Base-by-base conservation (phyloP, 2,888 invertebrate genomes). In the Apodemia mormo region DNA sequence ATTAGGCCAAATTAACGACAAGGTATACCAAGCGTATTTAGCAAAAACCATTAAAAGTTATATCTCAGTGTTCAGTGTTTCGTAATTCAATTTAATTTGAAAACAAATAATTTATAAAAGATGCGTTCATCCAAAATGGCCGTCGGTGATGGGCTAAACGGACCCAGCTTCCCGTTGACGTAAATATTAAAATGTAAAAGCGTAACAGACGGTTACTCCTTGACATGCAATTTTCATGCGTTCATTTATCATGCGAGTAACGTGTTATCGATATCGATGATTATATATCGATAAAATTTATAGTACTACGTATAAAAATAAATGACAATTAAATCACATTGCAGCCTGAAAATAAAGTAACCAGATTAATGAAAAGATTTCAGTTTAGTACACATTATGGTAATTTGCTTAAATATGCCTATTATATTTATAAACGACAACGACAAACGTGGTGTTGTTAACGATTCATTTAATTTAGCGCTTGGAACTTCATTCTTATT, bases 211-310 rank as follows among this genome's bases (percentile, higher is more conserved):
- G 85, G 88, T 91, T 90, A 88, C 85, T 83, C 87, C 79, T 86
- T 90, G 92, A 92, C 92, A 86, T 90, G 91, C 90, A 92, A 92
- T 92, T 92, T 92, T 90, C 85, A 89, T 85, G 79, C 82, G 81
- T 84, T 85, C 89, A 91, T 91, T 90, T 87, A 90, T 90, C 89
- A 92, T 83, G 80, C 75, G 76, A 73, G 78, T 78, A 83, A 77
- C 78, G 81, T 76, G 78, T 73, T 74, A 73, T 74, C 77, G 76
- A 77, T 76, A 45, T 85, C 85, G 83, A 82, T 77, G 76, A n/a
- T 75, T 52, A 43, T 61, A 54, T 56, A 52, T 65, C 22, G 29
- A 64, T 68, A 54, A 9, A 40, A 12, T 14, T 40, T 9, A 14
- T 10, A 66, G 37, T 66, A 58, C 10, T 58, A 10, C 22, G 10